Percentiles rank a stretch among this genome's conserved stretches.
Conservation (phyloP, 1,140 invertebrate genomes). For the Rhopalosiphum padi region DNA sequence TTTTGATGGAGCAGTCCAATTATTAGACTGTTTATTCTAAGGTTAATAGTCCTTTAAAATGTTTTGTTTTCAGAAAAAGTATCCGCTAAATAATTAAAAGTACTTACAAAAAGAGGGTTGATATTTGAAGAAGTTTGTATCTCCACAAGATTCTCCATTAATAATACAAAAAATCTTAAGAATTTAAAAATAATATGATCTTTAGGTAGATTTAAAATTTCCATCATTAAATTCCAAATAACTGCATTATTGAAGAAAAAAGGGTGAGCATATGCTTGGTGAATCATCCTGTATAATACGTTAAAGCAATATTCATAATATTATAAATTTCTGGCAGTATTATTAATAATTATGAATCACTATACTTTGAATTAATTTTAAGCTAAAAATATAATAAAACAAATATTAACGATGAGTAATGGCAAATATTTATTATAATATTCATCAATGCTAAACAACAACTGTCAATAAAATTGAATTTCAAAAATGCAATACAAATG, state of each 20-base stretch:
- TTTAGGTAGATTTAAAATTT: no score
- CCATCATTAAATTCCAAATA: no score
- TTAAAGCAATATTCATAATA: not conserved
- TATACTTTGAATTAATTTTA: not conserved
- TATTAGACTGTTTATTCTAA: not conserved
- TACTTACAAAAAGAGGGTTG: no score
- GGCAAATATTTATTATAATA: constrained; percentile 34
- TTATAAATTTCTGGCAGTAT: not conserved
- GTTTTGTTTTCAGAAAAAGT: not conserved
- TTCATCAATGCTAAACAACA: not conserved
- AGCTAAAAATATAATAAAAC: not conserved
- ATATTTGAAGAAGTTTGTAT: no score
- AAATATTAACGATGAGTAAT: constrained; percentile 44
- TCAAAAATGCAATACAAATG: constrained; percentile 12
- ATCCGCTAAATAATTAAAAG: not conserved
- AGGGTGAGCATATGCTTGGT: no score
- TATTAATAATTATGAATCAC: not conserved
- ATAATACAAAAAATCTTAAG: no score
- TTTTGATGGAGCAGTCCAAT: not conserved
- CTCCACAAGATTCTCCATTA: no score
- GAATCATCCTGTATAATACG: not conserved
- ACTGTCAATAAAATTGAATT: constrained; percentile 29
- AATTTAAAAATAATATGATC: no score
- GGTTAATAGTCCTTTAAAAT: not conserved
- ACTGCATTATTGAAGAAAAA: no score